These are phyloP conservation scores for Platichthys stellatus DNA, from an alignment of 2,113 vertebrate genomes.

Conservation along the genomic window DNA sequence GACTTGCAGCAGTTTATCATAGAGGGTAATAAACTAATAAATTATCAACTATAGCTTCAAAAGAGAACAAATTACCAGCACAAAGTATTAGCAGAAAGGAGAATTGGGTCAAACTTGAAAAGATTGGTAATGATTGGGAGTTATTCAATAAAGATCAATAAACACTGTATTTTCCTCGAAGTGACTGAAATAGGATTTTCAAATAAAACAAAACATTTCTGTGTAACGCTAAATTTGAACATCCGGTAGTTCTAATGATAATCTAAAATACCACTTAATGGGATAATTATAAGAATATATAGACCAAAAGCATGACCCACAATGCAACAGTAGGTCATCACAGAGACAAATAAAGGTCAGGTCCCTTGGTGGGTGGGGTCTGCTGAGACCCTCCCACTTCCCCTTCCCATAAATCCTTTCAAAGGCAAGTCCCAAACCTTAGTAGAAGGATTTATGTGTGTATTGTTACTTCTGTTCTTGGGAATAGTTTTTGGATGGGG, in stretches of 20 bases:
- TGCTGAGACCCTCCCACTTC: slow-evolving; percentile 59
- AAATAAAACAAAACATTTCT: not conserved
- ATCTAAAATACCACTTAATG: not conserved
- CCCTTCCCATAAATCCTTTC: slow-evolving; percentile 68
- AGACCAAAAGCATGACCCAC: slow-evolving; percentile 41
- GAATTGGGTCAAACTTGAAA: not conserved
- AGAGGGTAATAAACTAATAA: too few relatives aligned
- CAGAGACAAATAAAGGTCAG: slow-evolving; percentile 56
- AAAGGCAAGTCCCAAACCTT: slow-evolving; percentile 60
- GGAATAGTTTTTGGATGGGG: slow-evolving; percentile 51
- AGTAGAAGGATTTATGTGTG: slow-evolving; percentile 64
- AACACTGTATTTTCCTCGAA: too few relatives aligned
- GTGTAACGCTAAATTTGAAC: not conserved
- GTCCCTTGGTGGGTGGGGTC: slow-evolving; percentile 56
- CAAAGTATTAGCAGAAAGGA: not conserved
- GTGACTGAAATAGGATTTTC: not conserved
- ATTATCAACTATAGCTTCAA: too few relatives aligned
- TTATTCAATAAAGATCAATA: too few relatives aligned
- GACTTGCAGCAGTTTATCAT: too few relatives aligned
- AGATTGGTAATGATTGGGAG: not conserved
- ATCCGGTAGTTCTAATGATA: not conserved
- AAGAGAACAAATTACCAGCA: too few relatives aligned
- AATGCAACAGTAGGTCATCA: slow-evolving; percentile 53
- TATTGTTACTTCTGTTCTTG: slow-evolving; percentile 64
- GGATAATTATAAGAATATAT: not conserved